Base-by-base conservation (phyloP, 2,113 vertebrate genomes). In the Mustelus asterias region DNA sequence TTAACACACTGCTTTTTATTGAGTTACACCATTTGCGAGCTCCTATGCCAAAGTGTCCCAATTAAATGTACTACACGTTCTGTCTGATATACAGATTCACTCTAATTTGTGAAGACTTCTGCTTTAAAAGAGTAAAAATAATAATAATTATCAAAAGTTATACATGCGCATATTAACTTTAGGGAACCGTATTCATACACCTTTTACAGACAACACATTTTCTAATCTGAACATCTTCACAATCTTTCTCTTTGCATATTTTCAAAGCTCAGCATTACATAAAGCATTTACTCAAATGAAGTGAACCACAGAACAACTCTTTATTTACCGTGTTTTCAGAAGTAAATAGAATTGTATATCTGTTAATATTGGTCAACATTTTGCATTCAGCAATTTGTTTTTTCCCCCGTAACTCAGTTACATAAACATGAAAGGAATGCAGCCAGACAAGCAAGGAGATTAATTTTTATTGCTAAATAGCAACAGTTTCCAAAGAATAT, bases 321-420 rank as follows among this genome's bases (percentile, higher is more conserved):
- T 94, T 94, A 70, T 94, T 44, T 48, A 44, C 93, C 37, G 69
- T 44, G 67, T 44, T 94, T 70, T 70, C 65, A 94, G 93, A 94
- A 94, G 93, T 94, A 94, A 94, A 94, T 94, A 94, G 41, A 94
- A 94, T 94, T 70, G 65, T 41, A 69, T 48, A 72, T 67, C 67
- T 70, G 65, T 94, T 69, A 94, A 94, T 94, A 94, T 94, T 94
- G 37, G 93, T 94, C 65, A 94, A 48, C 41, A 44, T 94, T 94
- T 94, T 92, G 88, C 54, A 92, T 63, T 63, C 54, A n/a, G 54
- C 54, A 60, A 92, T 92, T 60, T 70, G 63, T 70, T 67, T 70
- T 72, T 94, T 90, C 88, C 93, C 9, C 93, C 9, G 8, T 69
- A 94, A 94, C 65, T 70, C n/a, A 69, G 41, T 94, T 63, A 26